These are phyloP conservation scores for Selenia dentaria DNA, from an alignment of 2,888 invertebrate species.

Conservation along the genomic window DNA sequence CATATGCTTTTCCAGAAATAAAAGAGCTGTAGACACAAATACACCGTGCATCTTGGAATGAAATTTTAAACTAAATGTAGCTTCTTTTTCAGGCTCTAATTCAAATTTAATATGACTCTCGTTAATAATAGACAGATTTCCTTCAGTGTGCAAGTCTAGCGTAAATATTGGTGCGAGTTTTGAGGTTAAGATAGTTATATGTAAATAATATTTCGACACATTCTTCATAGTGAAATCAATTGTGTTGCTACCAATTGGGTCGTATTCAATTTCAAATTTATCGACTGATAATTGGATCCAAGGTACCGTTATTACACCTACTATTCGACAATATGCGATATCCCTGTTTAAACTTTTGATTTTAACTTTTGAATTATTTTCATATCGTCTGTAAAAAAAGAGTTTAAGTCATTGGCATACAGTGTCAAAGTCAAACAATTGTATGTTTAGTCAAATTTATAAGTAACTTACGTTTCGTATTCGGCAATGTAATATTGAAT, in stretches of 20 bases:
- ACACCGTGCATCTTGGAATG: slow-evolving; percentile 66
- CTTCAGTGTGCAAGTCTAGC: slow-evolving; percentile 51
- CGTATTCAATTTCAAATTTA: slow-evolving; percentile 65
- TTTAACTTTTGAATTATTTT: slow-evolving; percentile 67
- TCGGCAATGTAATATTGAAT: slow-evolving; percentile 60
- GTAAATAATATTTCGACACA: slow-evolving; percentile 64
- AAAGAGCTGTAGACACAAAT: slow-evolving; percentile 61
- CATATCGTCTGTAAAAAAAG: slow-evolving; percentile 53
- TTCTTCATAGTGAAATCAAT: slow-evolving; percentile 70
- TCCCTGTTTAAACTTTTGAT: slow-evolving; percentile 62
- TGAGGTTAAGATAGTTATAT: slow-evolving; percentile 57
- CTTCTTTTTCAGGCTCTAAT: slow-evolving; percentile 47
- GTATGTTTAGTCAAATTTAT: background rate
- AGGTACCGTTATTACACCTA: slow-evolving; percentile 70
- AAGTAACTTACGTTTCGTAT: slow-evolving; percentile 66
- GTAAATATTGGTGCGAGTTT: slow-evolving; percentile 66
- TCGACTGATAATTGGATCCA: slow-evolving; percentile 69
- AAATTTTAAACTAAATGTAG: slow-evolving; percentile 55
- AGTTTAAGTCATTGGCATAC: too few species aligned
- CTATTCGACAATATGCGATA: slow-evolving; percentile 65
- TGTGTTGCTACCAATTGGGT: slow-evolving; percentile 42
- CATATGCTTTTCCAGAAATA: slow-evolving; percentile 70
- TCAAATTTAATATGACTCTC: slow-evolving; percentile 66
- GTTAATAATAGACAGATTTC: slow-evolving; percentile 46
- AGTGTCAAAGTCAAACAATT: background rate